Percentiles rank a stretch among this genome's conserved stretches.
Evolutionary conservation across 35 echinoderm and acorn worm genomes (phyloP).

Genomic region (Lytechinus pictus): DNA sequence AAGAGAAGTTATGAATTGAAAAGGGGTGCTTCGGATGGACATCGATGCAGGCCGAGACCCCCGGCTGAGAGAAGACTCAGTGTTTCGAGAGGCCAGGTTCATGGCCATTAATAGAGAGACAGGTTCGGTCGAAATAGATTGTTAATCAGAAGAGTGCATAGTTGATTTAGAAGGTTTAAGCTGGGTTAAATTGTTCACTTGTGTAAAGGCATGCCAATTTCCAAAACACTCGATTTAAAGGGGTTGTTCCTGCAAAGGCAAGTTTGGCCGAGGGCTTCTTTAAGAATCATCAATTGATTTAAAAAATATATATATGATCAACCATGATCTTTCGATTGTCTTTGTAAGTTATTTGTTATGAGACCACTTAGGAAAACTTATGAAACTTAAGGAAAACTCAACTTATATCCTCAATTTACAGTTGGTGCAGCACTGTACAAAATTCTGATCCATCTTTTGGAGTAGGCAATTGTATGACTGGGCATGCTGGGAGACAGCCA

Average conservation of each 20-base stretch:
- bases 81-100: background rate
- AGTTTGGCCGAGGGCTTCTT: too few relatives aligned
- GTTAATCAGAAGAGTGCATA: background rate
- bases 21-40: background rate
- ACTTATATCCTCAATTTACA: background rate
- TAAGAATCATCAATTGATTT: background rate
- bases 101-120: background rate
- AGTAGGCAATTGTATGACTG: too few relatives aligned
- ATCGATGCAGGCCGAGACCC: background rate
- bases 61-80: background rate
- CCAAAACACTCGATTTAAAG: background rate
- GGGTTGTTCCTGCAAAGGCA: background rate
- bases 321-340: too few relatives aligned
- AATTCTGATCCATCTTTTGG: background rate
- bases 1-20: background rate
- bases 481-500: too few relatives aligned
- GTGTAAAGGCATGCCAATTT: background rate
- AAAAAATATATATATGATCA: background rate
- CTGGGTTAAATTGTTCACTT: background rate
- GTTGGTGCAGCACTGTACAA: background rate
- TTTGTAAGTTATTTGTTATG: too few relatives aligned
- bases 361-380: too few relatives aligned
- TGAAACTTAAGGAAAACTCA: too few relatives aligned
- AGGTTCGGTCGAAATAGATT: background rate
- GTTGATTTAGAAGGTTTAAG: background rate